Evolutionary conservation across 2,797 vertebrate genomes (phyloP), one percentile per base, ranked within the genome.

Genomic region (Sciurus vulgaris): DNA sequence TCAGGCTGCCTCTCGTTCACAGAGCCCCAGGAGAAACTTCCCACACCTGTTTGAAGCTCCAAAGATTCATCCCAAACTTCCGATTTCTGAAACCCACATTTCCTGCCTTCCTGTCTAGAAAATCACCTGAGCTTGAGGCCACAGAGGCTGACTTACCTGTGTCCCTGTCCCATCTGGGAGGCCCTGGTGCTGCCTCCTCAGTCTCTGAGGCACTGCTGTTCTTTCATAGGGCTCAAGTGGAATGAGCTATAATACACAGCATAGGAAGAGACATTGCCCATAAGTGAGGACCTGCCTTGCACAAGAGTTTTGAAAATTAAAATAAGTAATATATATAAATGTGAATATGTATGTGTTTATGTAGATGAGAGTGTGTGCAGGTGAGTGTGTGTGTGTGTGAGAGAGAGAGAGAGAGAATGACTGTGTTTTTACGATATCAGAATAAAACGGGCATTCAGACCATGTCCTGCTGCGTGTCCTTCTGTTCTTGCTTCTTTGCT

Each of bases 11-110:
- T 33, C 13, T 5, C 12, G 12, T 7, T 33, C 5, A 2, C 24
- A 49, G 47, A 54, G 30, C 17, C 5, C 18, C 35, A 38, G 6
- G 2, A 26, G 70, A 20, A 26, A 5, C 1, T 41, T 24, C 20
- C 10, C 4, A 0, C 0, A 2, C 0, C 5, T 26, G 13, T 14
- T 14, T 0, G 2, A 1, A 4, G 13, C 28, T 33, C 41, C n/a
- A 20, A 2, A 56, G 2, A 6, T 67, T 49, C 35, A 12, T 5
- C 4, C 13, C 11, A 0, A 22, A n/a, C 49, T 72, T 59, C 12
- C 12, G 4, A 22, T 24, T 77, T 51, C 30, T 17, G 24, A 74
- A 86, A n/a, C 28, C 33, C 28, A 33, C 17, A 33, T 35, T 81
- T 12, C 6, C 11, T 44, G n/a, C 10, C 4, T 2, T 84, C 49